Evolutionary conservation across 2,113 vertebrate species (phyloP).

Genomic region (Otus sunia): DNA sequence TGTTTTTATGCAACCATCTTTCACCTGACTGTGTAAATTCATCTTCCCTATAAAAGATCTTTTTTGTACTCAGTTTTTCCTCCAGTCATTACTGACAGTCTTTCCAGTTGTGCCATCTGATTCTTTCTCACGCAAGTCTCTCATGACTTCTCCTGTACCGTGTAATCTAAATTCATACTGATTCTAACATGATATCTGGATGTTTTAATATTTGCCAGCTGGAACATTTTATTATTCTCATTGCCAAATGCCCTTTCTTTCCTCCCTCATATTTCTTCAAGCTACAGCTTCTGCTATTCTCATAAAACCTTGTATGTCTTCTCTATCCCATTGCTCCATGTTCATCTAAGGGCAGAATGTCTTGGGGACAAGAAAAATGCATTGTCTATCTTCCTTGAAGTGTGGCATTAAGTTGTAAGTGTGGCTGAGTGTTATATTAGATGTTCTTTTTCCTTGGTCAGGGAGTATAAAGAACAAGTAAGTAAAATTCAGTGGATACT

Average conservation of each 20-base stretch:
- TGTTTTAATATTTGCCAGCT: conserved; percentile 39
- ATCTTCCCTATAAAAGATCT: neutral
- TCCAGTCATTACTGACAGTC: neutral
- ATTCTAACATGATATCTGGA: neutral
- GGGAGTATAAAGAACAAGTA: neutral
- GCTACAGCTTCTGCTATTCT: neutral
- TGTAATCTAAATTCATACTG: neutral
- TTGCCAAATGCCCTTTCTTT: neutral
- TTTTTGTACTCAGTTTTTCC: neutral
- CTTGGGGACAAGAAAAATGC: neutral
- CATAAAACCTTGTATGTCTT: neutral
- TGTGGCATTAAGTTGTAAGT: neutral
- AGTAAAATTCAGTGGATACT: neutral
- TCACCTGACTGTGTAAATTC: conserved; percentile 25
- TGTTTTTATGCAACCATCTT: conserved; percentile 8
- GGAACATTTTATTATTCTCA: neutral
- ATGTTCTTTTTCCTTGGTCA: neutral
- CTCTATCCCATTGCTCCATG: neutral
- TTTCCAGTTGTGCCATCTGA: conserved; percentile 19
- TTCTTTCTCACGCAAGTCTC: conserved; percentile 34
- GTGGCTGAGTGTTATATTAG: neutral
- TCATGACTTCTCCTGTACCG: conserved; percentile 1
- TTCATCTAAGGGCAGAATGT: neutral
- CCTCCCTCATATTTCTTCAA: neutral
- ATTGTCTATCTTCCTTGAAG: neutral